Percentiles rank a stretch among this genome's conserved stretches.
Conservation (phyloP, 2,797 vertebrate genomes). For the Amniataba percoides region DNA sequence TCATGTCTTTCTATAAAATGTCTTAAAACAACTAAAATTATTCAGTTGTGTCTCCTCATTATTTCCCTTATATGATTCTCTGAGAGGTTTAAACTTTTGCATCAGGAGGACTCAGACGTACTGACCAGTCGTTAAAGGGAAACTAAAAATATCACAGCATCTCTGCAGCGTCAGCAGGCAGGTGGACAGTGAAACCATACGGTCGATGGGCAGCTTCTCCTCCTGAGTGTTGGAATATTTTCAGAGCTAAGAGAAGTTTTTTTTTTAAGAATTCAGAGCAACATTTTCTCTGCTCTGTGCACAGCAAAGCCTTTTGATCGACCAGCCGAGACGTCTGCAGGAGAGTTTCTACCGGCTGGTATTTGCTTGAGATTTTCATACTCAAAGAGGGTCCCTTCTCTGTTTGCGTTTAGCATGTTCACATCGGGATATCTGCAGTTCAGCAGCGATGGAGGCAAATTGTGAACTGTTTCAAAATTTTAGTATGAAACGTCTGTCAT, state of each 20-base stretch:
- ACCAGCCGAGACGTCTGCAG: constrained; percentile 33
- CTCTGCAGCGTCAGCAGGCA: not conserved
- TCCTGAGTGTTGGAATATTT: not conserved
- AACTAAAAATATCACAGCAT: not conserved
- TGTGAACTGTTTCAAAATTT: constrained; percentile 2
- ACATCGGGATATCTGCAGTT: constrained; percentile 2
- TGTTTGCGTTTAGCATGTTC: constrained; percentile 46
- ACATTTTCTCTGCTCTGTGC: constrained; percentile 25
- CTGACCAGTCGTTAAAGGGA: not conserved
- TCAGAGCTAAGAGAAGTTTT: constrained; percentile 4
- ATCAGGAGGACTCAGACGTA: not conserved
- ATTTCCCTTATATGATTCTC: not conserved
- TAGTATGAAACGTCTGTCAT: not conserved
- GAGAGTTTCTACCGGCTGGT: constrained; percentile 4
- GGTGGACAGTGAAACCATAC: not conserved
- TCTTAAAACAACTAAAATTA: not conserved
- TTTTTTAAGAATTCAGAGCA: constrained; percentile 38
- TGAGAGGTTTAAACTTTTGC: not conserved
- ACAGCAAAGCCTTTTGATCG: constrained; percentile 37
- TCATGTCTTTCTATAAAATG: not conserved
- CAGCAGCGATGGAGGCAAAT: not conserved
- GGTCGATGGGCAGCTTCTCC: not conserved
- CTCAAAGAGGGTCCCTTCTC: not conserved
- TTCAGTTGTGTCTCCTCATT: not conserved
- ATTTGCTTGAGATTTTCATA: constrained; percentile 42